Evolutionary conservation across 23 tunicate species (phyloP).

Genomic region (Styela clava): DNA sequence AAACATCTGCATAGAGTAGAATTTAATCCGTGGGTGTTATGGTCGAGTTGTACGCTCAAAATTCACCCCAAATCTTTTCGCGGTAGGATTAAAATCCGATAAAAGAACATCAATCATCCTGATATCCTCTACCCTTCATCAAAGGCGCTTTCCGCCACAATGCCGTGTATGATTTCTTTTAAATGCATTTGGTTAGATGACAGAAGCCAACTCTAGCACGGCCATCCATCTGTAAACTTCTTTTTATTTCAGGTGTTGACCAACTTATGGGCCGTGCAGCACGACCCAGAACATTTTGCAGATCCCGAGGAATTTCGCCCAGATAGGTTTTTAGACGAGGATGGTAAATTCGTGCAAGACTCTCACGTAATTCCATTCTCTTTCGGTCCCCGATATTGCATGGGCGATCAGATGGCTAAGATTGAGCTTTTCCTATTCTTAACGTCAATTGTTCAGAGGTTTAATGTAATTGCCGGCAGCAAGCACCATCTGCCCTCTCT

Average conservation of each 20-base stretch:
- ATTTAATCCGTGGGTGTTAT: too few species aligned
- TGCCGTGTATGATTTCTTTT: too few species aligned
- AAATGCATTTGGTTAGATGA: too few species aligned
- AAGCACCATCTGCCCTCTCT: background rate
- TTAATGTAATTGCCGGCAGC: background rate
- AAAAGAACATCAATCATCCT: background rate
- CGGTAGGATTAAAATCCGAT: background rate
- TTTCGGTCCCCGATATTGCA: constrained; percentile 14
- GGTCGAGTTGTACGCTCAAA: background rate
- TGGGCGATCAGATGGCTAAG: constrained; percentile 15
- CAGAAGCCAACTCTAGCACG: too few species aligned
- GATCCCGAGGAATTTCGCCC: constrained; percentile 27
- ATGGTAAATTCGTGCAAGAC: constrained; percentile 11
- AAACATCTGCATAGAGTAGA: too few species aligned
- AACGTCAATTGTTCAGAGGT: background rate
- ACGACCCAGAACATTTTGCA: constrained; percentile 11
- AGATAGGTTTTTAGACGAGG: constrained; percentile 15
- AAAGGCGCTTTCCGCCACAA: too few species aligned
- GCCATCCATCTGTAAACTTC: too few species aligned
- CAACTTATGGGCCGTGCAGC: constrained; percentile 32
- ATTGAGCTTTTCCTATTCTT: constrained; percentile 10
- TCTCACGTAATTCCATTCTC: constrained; percentile 18
- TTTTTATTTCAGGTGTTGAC: constrained; percentile 5
- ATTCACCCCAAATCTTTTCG: background rate
- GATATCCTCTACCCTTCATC: too few species aligned